Base-by-base conservation (phyloP, 1,140 invertebrate species). In the Hetaerina americana region DNA sequence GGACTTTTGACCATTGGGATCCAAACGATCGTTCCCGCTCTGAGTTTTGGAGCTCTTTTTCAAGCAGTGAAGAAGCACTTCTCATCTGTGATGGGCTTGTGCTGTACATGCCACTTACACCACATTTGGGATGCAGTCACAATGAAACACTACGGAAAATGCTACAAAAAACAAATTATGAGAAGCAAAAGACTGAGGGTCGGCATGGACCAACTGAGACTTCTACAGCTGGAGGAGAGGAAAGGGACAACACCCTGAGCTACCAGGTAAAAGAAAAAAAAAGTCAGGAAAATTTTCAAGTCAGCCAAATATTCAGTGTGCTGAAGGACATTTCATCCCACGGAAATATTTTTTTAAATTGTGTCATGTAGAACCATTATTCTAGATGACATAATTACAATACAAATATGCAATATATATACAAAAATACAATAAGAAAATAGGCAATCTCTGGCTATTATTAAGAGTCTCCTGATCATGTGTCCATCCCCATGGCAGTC, bases 41-140 rank as follows among this genome's bases (percentile, higher is more conserved):
- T 0, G 90, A 92, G 78, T 90, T 90, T 77, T 90, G 89, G 87
- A 91, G 90, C 0, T 91, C 89, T 0, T 92, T 91, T 80, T 90
- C 88, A 18, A 88, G 86, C 74, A 90, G 88, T 49, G 90, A 92
- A 76, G 90, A 92, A 77, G 86, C 88, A 1, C 79, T 92, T 1
- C 78, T 90, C 3, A 87, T 89, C 73, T 92, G 90, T 75, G 86
- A 87, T 29, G 90, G 90, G 2, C 79, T 92, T 25, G 87, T 92
- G 72, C 78, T 90, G 5, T 89, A 89, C 77, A 80, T 91, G 73
- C 89, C 89, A 0, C 79, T 92, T 0, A 87, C 84, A 1, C 88
- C 89, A 0, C 85, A 88, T 77, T 77, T 79, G 0, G 77, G 80
- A 6, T 91, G 90, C 75, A 77, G 22, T 57, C 15, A 57, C 3